Evolutionary conservation across 2,888 invertebrate species (phyloP).

Genomic region (Cerastis rubricosa): DNA sequence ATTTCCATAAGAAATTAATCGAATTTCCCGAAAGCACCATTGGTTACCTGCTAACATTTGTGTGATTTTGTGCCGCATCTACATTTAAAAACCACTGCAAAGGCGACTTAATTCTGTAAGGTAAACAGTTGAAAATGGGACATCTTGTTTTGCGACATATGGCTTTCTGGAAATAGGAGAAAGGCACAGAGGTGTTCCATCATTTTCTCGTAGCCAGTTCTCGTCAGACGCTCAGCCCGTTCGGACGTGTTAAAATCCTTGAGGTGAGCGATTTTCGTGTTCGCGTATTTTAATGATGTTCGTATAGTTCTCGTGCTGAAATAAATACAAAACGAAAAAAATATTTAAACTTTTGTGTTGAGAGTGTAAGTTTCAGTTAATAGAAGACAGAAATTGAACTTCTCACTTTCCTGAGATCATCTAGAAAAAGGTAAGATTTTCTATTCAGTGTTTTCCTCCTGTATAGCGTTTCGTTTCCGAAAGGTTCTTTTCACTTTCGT

Average conservation of each 20-base stretch:
- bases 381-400: slow-evolving; percentile 16
- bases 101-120: not conserved
- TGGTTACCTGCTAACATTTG: slow-evolving; percentile 80
- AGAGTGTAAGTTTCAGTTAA: slow-evolving; percentile 55
- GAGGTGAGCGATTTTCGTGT: slow-evolving; percentile 49
- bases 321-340: slow-evolving; percentile 22
- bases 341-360: slow-evolving; percentile 42
- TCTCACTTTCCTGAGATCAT: slow-evolving; percentile 18
- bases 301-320: slow-evolving; percentile 51
- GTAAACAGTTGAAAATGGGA: slow-evolving; percentile 37
- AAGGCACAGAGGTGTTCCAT: slow-evolving; percentile 79
- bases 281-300: slow-evolving; percentile 58
- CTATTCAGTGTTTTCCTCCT: slow-evolving; percentile 46
- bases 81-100: slow-evolving; percentile 2
- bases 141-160: slow-evolving; percentile 61
- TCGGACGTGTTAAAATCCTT: slow-evolving; percentile 65
- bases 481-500: slow-evolving; percentile 62
- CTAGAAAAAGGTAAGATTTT: slow-evolving; percentile 63
- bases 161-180: slow-evolving; percentile 69
- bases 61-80: slow-evolving; percentile 49
- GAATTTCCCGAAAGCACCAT: slow-evolving; percentile 69
- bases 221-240: slow-evolving; percentile 64
- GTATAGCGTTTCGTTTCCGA: slow-evolving; percentile 59
- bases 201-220: slow-evolving; percentile 79
- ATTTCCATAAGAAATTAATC: slow-evolving; percentile 72